Evolutionary conservation across 2,797 vertebrate genomes (phyloP).

Genomic region (Sciurus carolinensis): DNA sequence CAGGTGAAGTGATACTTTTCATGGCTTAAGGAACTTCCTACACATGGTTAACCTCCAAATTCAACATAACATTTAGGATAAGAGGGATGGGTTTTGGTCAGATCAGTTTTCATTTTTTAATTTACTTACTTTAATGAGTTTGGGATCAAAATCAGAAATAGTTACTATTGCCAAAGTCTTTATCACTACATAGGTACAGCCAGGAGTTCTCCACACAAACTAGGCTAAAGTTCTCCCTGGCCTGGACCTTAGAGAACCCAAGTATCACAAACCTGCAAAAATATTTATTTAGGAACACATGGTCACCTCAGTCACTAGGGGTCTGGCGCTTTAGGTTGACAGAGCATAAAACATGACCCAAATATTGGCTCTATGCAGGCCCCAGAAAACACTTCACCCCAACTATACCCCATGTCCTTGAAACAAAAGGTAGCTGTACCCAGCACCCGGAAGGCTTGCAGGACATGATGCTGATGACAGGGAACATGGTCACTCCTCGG

Average conservation of each 20-base stretch:
- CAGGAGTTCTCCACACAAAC: neutral
- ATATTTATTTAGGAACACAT: neutral
- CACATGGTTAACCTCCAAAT: neutral
- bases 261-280: neutral
- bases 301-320: neutral
- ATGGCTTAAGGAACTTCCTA: neutral
- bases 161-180: neutral
- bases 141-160: neutral
- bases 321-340: neutral
- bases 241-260: neutral
- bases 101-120: conserved; percentile 30
- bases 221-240: neutral
- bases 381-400: neutral
- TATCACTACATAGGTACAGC: neutral
- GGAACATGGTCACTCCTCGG: neutral
- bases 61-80: neutral
- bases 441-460: neutral
- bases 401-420: neutral
- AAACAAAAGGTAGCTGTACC: neutral
- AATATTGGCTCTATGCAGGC: neutral
- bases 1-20: neutral
- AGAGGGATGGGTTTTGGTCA: neutral
- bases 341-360: neutral
- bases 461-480: no score
- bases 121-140: neutral